These are phyloP conservation scores for Tyrannus savana DNA, from an alignment of 2,113 vertebrate species.

Conservation along the genomic window DNA sequence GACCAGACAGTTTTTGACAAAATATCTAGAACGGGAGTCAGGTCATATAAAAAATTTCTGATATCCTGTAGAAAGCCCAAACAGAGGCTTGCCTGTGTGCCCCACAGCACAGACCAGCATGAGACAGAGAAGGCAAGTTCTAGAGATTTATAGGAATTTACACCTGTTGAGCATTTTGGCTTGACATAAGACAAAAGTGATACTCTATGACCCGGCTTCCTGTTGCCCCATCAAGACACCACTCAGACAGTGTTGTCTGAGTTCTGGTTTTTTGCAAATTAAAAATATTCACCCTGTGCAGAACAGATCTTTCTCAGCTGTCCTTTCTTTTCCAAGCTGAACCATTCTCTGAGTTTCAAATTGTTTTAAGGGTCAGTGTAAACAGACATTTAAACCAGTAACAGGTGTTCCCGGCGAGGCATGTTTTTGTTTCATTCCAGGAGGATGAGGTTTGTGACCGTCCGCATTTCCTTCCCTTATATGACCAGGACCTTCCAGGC, in stretches of 20 bases:
- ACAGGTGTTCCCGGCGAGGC: conserved; percentile 58
- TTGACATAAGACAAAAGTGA: conserved; percentile 43
- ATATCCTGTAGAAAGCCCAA: neutral
- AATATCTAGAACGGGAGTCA: neutral
- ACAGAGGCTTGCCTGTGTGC: neutral
- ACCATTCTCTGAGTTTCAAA: conserved; percentile 33
- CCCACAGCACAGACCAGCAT: neutral
- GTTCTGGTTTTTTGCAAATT: neutral
- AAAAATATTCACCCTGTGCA: neutral
- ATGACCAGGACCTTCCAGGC: conserved; percentile 56
- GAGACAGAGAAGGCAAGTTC: neutral
- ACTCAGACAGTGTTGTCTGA: conserved; percentile 1
- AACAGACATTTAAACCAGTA: conserved; percentile 68
- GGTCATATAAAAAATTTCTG: neutral
- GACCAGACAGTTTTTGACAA: neutral
- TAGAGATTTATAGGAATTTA: conserved; percentile 30
- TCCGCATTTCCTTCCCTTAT: conserved; percentile 57
- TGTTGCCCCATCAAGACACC: neutral
- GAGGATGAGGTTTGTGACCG: conserved; percentile 48
- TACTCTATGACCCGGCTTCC: neutral
- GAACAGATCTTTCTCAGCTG: conserved; percentile 60
- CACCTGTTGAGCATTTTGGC: conserved; percentile 52
- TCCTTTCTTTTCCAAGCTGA: conserved; percentile 19
- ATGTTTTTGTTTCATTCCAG: conserved; percentile 66
- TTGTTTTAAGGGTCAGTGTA: conserved; percentile 50